phyloP scores from a whole-genome alignment of 2,888 invertebrate genomes.

The Acanthosoma haemorrhoidale region DNA sequence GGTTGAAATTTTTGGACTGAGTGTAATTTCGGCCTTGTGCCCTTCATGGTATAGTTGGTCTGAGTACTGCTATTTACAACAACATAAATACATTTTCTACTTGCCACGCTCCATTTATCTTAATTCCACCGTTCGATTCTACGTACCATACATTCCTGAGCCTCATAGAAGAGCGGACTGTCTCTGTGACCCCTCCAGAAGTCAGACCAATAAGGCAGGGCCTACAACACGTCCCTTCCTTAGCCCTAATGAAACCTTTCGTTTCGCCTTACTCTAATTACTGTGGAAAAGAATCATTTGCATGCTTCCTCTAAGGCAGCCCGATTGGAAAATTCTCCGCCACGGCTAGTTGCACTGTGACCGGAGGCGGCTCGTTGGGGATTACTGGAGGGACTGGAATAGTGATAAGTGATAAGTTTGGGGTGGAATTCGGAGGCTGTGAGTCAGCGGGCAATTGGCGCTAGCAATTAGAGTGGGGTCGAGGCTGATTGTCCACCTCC shows the following conservation, averaged over 20 bases:
- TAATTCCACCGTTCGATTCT: too few species aligned
- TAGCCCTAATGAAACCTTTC: neutral
- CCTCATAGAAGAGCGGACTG: neutral
- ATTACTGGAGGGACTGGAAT: neutral
- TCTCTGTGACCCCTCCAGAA: neutral
- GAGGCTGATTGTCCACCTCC: conserved; percentile 6
- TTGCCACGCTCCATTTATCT: too few species aligned
- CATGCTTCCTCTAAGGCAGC: neutral
- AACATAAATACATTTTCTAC: too few species aligned
- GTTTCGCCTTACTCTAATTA: conserved; percentile 2
- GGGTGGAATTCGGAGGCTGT: neutral
- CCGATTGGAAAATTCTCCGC: conserved; percentile 17
- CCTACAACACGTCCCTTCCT: neutral
- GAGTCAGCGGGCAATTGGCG: conserved; percentile 12
- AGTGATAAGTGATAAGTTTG: conserved; percentile 9
- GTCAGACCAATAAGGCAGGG: neutral
- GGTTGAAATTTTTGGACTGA: too few species aligned
- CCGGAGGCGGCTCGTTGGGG: neutral
- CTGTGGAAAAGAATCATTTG: neutral
- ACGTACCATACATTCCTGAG: neutral
- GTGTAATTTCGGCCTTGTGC: too few species aligned
- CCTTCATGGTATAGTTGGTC: too few species aligned
- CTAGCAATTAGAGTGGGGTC: conserved; percentile 14
- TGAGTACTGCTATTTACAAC: too few species aligned
- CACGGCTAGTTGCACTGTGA: conserved; percentile 3